Evolutionary conservation across 2,797 vertebrate genomes (phyloP).

Genomic region (Spinibarbus caldwelli): DNA sequence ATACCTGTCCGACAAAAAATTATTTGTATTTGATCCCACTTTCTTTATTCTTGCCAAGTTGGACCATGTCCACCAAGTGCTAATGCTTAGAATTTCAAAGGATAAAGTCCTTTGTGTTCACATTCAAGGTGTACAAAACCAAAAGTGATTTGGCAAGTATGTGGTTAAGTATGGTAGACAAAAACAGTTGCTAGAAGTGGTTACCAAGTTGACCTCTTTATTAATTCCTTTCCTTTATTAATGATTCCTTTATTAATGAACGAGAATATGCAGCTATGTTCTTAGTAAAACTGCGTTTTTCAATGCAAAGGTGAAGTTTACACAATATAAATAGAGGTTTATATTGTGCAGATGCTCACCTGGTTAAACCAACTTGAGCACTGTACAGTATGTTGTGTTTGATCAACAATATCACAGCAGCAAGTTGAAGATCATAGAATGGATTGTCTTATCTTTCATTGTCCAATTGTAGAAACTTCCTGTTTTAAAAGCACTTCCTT

Average conservation of each 20-base stretch:
- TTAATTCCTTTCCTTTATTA: too few species aligned
- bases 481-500: conserved; percentile 4
- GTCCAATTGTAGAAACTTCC: background rate
- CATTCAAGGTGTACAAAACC: background rate
- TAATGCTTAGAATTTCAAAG: background rate
- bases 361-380: background rate
- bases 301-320: background rate
- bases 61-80: background rate
- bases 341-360: background rate
- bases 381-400: background rate
- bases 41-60: conserved; percentile 1
- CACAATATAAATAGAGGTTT: background rate
- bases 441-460: background rate
- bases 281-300: background rate
- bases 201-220: background rate
- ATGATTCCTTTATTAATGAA: background rate
- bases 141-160: background rate
- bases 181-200: background rate
- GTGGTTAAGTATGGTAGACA: background rate
- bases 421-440: background rate
- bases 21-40: background rate
- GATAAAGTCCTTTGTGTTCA: background rate
- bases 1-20: background rate
- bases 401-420: background rate
- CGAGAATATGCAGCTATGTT: background rate